A percentile compares a stretch with the other conserved stretches of the same genome.
phyloP scores from a whole-genome alignment of 1,140 invertebrate genomes.

The Hirudo medicinalis region DNA sequence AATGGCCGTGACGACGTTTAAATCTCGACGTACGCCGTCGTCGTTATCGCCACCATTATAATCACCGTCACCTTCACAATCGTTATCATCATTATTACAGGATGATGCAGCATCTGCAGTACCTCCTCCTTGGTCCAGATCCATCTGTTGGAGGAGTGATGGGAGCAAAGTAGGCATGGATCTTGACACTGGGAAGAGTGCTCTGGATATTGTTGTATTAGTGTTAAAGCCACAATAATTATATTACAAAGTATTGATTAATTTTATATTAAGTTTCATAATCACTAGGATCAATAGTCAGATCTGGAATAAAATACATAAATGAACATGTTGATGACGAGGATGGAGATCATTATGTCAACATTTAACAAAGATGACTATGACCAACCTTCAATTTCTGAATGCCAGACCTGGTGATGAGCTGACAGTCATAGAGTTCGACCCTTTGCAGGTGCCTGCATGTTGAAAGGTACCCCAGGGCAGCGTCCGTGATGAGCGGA shows the following conservation, averaged over 20 bases:
- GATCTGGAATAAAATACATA: too few species aligned
- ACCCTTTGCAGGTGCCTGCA: constrained; percentile 89
- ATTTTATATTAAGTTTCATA: too few species aligned
- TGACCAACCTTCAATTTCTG: constrained; percentile 69
- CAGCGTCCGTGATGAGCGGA: constrained; percentile 90
- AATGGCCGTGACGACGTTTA: too few species aligned
- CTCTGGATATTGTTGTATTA: constrained; percentile 49
- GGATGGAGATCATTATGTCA: too few species aligned
- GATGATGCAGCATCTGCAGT: constrained; percentile 93
- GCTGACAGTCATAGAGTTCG: constrained; percentile 96
- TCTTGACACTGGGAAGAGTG: constrained; percentile 87
- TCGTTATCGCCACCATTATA: too few species aligned
- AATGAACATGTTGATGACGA: too few species aligned
- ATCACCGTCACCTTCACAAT: too few species aligned
- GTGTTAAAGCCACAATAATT: too few species aligned
- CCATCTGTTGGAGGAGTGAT: constrained; percentile 82
- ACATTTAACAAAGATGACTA: neutral
- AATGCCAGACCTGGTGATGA: constrained; percentile 89
- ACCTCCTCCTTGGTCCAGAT: constrained; percentile 70
- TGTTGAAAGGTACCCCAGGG: constrained; percentile 79
- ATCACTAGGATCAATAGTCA: too few species aligned
- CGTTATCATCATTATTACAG: constrained; percentile 40
- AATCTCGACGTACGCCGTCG: too few species aligned
- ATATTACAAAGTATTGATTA: too few species aligned
- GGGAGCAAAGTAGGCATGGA: constrained; percentile 98